Base-by-base conservation (phyloP, 92 coral and sea anemone species). In the Heteractis magnifica region DNA sequence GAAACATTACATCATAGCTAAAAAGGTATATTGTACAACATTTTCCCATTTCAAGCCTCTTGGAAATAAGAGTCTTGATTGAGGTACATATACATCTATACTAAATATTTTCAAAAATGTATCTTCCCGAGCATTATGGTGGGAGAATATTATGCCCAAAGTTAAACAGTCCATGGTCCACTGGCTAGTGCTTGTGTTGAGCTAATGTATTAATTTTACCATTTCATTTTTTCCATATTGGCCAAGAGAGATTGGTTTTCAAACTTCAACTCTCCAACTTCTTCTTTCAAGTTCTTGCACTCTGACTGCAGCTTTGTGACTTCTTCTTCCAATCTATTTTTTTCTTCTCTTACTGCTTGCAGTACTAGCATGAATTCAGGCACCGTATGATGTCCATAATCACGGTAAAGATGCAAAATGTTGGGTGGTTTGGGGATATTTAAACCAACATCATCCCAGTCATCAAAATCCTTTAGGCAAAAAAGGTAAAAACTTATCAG, bases 361-460 rank as follows among this genome's bases (percentile, higher is more conserved):
- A 96, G 80, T 10, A 94, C 95, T 20, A 87, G 84, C 88, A 91
- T 93, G 20, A 94, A 93, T 70, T 92, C 93, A 44, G 99, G 99
- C 44, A 96, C 90, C 16, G 97, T 94, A 73, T 96, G 99, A 68
- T 96, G 97, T 14, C 94, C 94, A 65, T 92, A 96, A 90, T 96
- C 99, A 75, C 99, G 89, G 64, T 96, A 96, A 4, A 96, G 93
- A 72, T 94, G 99, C 44, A 96, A 90, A 62, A 96, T 65, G 75
- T 90, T 93, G 4, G 99, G 99, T 23, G 99, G 99, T 81, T 96
- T 91, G 6, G 99, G 87, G 72, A 94, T 94, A 83, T 96, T 96
- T 18, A 96, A 84, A 48, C 99, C 99, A 59, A 96, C 99, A 65
- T 96, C 99, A 79, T 96, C 99, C 99, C 99, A 96, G 88, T 96